Evolutionary conservation across 2,113 vertebrate species (phyloP), one percentile per base, ranked within the genome.

Genomic region (Melanocharis versteri): DNA sequence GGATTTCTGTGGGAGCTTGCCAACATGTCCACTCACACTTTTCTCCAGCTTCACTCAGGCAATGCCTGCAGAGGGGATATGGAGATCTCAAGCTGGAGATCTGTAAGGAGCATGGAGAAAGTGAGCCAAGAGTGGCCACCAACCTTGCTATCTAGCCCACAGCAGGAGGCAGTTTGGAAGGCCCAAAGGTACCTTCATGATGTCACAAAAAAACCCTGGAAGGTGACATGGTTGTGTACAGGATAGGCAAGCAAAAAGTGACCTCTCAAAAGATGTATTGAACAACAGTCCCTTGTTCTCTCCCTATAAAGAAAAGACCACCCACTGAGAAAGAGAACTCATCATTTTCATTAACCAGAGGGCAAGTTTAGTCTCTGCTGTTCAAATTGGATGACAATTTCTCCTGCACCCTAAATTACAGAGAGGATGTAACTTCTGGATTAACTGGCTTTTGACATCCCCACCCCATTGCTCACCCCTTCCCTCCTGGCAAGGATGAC

Each of bases 401-500:
- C 65, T 89, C 76, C 88, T 87, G 69, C 57, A 82, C 51, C 45
- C 65, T 76, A 87, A 94, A 86, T 92, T 88, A 93, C 60, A 77
- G 60, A 88, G 92, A 92, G 71, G 71, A 80, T 89, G 48, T 81
- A 89, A 42, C 65, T 94, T 88, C 53, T 93, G 76, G 80, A 93
- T 79, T 77, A 83, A 93, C 69, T 81, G 47, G 60, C 73, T 78
- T 95, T 86, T 86, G 72, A 89, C 72, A 44, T 92, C 83, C 80
- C 83, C 91, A 94, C 95, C 93, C 80, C 80, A 68, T 90, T 93
- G 76, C 91, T 97, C 89, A 94, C 76, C 88, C 58, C 69, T 83
- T 92, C 85, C 64, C 69, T 93, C 68, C 62, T 75, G 93, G 90
- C 85, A 88, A 77, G 61, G 83, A 86, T 89, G 96, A 90, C 56